Percentiles rank a stretch among this genome's conserved stretches.
These are phyloP conservation scores for Hippopotamyrus pictus DNA, from an alignment of 2,797 vertebrate genomes.

Conservation along the genomic window DNA sequence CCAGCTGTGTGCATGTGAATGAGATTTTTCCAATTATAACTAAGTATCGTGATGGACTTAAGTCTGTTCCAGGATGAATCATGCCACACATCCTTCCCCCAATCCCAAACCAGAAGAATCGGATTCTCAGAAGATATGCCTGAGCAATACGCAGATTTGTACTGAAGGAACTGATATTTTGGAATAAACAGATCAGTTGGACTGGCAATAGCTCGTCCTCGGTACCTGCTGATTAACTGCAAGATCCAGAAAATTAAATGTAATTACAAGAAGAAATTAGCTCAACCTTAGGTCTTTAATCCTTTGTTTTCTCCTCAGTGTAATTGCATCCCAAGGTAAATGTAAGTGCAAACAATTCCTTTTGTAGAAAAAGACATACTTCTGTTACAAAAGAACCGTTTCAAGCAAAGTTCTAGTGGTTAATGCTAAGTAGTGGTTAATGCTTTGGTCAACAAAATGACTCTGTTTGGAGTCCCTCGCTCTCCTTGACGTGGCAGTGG, in stretches of 20 bases:
- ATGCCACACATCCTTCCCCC: background rate
- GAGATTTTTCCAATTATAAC: background rate
- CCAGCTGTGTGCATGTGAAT: background rate
- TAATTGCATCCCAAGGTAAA: background rate
- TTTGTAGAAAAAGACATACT: background rate
- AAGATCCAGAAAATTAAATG: background rate
- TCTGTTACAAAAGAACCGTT: background rate
- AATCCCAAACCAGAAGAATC: background rate
- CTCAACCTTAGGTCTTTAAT: background rate
- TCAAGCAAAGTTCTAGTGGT: background rate
- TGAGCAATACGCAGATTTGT: background rate
- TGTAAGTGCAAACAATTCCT: background rate
- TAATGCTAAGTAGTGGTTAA: background rate
- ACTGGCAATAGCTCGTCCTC: background rate
- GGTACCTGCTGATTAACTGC: background rate
- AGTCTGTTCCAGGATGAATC: background rate
- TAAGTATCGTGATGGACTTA: background rate
- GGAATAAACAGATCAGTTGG: background rate
- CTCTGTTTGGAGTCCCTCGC: background rate
- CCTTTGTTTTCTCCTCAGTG: background rate
- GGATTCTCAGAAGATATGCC: background rate
- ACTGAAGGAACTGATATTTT: background rate
- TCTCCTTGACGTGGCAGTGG: background rate
- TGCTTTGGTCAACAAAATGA: background rate
- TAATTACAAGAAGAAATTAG: background rate